Conservation (phyloP, 2,113 vertebrate genomes). For the Mus pahari region DNA sequence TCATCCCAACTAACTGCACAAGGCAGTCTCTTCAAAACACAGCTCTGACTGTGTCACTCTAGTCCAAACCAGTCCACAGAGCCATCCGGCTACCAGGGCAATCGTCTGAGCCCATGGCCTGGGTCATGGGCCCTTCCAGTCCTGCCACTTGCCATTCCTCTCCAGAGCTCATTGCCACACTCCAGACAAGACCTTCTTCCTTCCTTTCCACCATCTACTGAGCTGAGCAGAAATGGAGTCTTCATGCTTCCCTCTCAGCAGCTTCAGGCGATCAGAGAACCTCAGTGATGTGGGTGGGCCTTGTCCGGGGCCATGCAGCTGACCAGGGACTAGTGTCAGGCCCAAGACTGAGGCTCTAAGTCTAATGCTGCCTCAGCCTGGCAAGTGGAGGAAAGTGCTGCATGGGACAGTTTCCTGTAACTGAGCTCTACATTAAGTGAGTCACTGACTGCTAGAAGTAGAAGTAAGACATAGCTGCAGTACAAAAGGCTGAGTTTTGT, state of each 20-base stretch:
- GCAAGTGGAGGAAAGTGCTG: not conserved
- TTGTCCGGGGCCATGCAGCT: not conserved
- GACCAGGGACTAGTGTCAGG: not conserved
- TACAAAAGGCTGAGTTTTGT: not conserved
- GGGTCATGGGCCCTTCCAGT: not conserved
- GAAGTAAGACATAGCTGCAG: not conserved
- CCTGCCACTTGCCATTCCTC: not conserved
- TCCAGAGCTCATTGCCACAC: not conserved
- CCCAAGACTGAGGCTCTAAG: not conserved
- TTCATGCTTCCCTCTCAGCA: not conserved
- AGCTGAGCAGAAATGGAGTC: not conserved
- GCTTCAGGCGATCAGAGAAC: not conserved
- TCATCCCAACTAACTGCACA: not conserved
- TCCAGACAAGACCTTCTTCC: not conserved
- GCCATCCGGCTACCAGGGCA: not conserved
- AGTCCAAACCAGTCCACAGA: not conserved
- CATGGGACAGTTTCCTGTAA: not conserved
- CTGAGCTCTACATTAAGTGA: not conserved
- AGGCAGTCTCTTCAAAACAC: not conserved
- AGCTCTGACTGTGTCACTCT: not conserved
- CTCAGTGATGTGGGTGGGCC: not conserved
- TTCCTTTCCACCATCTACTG: no score
- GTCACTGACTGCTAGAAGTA: not conserved
- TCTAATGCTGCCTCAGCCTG: not conserved
- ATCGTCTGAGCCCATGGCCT: not conserved